Evolutionary conservation across 2,113 vertebrate species (phyloP), one percentile per base, ranked within the genome.

Genomic region (Leucopsar rothschildi): DNA sequence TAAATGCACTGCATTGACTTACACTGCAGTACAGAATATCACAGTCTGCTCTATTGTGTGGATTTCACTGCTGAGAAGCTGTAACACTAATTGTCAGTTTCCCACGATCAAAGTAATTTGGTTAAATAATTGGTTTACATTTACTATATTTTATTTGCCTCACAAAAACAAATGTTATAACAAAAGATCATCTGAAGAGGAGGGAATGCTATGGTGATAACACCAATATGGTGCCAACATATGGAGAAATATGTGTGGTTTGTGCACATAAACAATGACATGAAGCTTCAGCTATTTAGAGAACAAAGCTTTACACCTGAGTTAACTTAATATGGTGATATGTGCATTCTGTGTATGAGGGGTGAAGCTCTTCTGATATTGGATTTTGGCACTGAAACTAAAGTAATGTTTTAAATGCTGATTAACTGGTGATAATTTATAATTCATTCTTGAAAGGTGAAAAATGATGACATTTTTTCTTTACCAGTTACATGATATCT

Each of bases 41-140:
- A 61, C 33, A 91, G 95, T 44, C 79, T 94, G 72, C 79, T 96
- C 90, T 89, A 37, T 60, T 96, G 95, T 93, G 94, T 93, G 90
- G 91, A 88, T 97, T 93, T 96, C 95, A 93, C 92, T 90, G 94
- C 88, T 96, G 88, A 95, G 92, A 97, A 85, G 88, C 95, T 93
- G 88, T 87, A 96, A 93, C 68, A 33, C 93, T 95, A 96, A 96
- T 95, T 97, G 96, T 97, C 96, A 97, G 92, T 92, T 97, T 95
- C 95, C 90, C 91, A 90, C 13, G 47, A 97, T 96, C 95, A 95
- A 97, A 96, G 95, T 97, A 97, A 97, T 97, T 97, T 97, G 95
- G 96, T 92, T 96, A 97, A 97, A 97, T 97, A 97, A 96, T 94
- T 95, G 82, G 93, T 97, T 97, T 97, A 97, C 71, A 69, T 96